Conservation (phyloP, 1,140 invertebrate genomes). For the Uloborus diversus region DNA sequence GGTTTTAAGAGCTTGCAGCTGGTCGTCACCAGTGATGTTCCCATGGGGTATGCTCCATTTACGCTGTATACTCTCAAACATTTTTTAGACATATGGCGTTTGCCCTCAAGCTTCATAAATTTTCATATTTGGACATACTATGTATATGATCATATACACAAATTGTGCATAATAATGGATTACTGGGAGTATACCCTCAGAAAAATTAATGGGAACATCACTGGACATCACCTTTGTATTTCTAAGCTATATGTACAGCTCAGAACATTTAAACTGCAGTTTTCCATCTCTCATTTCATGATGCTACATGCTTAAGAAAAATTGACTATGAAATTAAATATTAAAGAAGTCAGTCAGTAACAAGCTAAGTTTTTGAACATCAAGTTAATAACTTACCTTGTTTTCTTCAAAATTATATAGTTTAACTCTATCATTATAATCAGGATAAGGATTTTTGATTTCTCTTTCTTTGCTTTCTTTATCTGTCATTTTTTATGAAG, state of each 20-base stretch:
- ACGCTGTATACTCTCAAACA: no score
- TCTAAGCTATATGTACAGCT: not conserved
- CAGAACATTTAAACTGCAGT: not conserved
- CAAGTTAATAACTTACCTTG: not conserved
- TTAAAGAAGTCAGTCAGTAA: not conserved
- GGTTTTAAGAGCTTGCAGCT: not conserved
- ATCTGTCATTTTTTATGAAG: no score
- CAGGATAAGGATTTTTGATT: conserved; percentile 24
- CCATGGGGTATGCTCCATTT: no score
- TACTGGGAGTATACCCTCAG: no score
- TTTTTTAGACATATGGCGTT: no score
- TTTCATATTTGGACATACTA: no score
- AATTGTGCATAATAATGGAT: no score
- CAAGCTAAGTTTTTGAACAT: not conserved
- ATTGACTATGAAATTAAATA: not conserved
- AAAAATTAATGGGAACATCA: no score
- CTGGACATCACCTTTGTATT: no score
- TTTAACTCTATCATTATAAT: conserved; percentile 9
- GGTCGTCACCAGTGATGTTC: not conserved
- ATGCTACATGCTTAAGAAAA: not conserved
- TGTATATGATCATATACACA: no score
- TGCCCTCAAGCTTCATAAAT: no score
- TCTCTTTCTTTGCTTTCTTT: no score
- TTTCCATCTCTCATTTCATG: not conserved
- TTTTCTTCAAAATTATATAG: conserved; percentile 5